These are phyloP conservation scores for Agriopis marginaria DNA, from an alignment of 2,888 invertebrate species.

Conservation along the genomic window DNA sequence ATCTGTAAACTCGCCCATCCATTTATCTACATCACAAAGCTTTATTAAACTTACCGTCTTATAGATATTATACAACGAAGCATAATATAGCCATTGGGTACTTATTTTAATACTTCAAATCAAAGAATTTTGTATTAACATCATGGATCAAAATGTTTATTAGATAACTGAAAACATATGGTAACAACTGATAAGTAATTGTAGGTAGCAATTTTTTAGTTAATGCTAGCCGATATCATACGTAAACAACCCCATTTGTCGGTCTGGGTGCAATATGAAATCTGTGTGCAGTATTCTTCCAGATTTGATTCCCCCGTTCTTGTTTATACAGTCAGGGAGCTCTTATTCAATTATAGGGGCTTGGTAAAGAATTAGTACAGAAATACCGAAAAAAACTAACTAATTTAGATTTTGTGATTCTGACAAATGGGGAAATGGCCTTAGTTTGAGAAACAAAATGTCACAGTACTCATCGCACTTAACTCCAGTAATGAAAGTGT, in stretches of 20 bases:
- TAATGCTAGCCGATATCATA: constrained; percentile 47
- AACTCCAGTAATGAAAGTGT: constrained; percentile 51
- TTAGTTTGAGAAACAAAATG: neutral
- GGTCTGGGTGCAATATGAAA: too few relatives aligned
- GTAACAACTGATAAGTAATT: constrained; percentile 44
- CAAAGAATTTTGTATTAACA: constrained; percentile 27
- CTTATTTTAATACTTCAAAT: constrained; percentile 33
- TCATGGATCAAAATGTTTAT: constrained; percentile 43
- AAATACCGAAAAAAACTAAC: too few relatives aligned
- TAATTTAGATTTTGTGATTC: too few relatives aligned
- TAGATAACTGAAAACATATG: constrained; percentile 45
- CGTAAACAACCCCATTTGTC: constrained; percentile 30
- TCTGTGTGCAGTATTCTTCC: too few relatives aligned
- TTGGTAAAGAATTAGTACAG: too few relatives aligned
- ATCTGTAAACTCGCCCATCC: constrained; percentile 37
- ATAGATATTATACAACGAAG: constrained; percentile 44
- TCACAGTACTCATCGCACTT: constrained; percentile 7
- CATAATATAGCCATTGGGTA: constrained; percentile 26
- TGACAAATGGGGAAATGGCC: too few relatives aligned
- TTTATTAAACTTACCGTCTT: constrained; percentile 59
- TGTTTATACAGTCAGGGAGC: too few relatives aligned
- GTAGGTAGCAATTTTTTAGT: constrained; percentile 48
- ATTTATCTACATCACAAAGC: constrained; percentile 40
- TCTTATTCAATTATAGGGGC: too few relatives aligned
- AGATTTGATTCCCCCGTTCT: too few relatives aligned